phyloP scores from a whole-genome alignment of 2,888 invertebrate genomes.

The Liodrosophila aerea region DNA sequence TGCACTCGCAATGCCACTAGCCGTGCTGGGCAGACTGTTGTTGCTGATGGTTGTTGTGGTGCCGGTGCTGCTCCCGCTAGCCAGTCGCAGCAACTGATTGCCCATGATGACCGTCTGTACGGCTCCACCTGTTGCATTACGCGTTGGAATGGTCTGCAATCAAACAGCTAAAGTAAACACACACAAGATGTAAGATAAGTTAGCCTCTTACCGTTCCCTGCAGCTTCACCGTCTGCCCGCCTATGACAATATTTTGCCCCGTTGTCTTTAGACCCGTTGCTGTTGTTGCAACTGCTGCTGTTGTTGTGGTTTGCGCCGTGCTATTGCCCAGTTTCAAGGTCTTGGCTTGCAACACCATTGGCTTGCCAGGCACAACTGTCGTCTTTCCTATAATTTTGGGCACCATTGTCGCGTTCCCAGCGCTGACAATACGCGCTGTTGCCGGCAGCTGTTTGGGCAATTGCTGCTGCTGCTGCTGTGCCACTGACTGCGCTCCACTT shows the following conservation, averaged over 20 bases:
- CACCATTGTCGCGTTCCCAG: slow-evolving; percentile 70
- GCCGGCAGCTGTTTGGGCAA: slow-evolving; percentile 34
- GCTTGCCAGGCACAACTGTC: slow-evolving; percentile 66
- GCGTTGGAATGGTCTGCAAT: slow-evolving; percentile 52
- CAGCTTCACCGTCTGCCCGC: slow-evolving; percentile 81
- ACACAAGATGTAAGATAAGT: too few species aligned
- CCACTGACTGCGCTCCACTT: slow-evolving; percentile 25
- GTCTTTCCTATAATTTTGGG: slow-evolving; percentile 82
- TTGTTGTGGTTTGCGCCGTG: slow-evolving; percentile 78
- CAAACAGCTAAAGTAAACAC: too few species aligned
- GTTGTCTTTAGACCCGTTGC: slow-evolving; percentile 62
- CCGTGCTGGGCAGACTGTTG: slow-evolving; percentile 40
- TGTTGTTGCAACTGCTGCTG: slow-evolving; percentile 45
- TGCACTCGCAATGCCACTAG: slow-evolving; percentile 46
- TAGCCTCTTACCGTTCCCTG: slow-evolving; percentile 76
- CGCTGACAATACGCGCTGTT: slow-evolving; percentile 70
- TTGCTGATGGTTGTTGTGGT: slow-evolving; percentile 11
- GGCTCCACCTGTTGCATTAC: slow-evolving; percentile 49
- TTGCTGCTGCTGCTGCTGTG: slow-evolving; percentile 10
- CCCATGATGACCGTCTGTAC: slow-evolving; percentile 82
- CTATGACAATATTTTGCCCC: slow-evolving; percentile 80
- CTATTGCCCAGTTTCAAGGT: slow-evolving; percentile 63
- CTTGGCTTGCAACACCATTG: slow-evolving; percentile 60
- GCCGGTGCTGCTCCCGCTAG: slow-evolving; percentile 37
- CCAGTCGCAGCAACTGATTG: slow-evolving; percentile 81